These are phyloP conservation scores for Monodelphis domestica DNA, from an alignment of 2,797 vertebrate genomes.

Conservation along the genomic window DNA sequence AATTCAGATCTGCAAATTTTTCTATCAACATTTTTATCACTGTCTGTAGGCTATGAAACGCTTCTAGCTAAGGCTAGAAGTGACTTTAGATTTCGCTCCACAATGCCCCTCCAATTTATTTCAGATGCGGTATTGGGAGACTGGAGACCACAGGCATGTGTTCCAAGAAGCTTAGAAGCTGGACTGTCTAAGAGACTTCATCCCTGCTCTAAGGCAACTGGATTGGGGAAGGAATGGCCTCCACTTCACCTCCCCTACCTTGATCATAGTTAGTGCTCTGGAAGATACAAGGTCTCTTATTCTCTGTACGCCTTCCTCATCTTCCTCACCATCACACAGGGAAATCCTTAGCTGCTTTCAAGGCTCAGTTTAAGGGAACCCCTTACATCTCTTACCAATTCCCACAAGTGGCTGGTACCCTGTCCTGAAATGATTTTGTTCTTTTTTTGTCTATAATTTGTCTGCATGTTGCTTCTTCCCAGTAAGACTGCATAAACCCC, in stretches of 20 bases:
- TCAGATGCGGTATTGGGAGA: neutral
- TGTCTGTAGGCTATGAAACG: neutral
- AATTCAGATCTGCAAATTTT: neutral
- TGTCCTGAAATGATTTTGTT: neutral
- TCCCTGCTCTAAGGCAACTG: neutral
- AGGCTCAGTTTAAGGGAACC: neutral
- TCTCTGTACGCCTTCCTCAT: too few relatives aligned
- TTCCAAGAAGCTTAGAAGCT: neutral
- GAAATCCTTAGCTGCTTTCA: neutral
- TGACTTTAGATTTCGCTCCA: neutral
- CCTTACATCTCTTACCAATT: neutral
- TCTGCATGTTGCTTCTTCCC: neutral
- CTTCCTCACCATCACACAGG: neutral
- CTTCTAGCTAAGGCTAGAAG: neutral
- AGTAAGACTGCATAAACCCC: neutral
- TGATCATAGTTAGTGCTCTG: neutral
- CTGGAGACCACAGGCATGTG: neutral
- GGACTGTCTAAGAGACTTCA: neutral
- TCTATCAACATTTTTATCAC: neutral
- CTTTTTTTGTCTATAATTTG: neutral
- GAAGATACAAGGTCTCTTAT: too few relatives aligned
- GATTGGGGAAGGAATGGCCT: neutral
- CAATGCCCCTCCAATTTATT: neutral
- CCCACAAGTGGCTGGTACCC: neutral
- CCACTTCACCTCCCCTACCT: neutral